Base-by-base conservation (phyloP, 2,797 vertebrate genomes). In the Dicrostonyx torquatus region DNA sequence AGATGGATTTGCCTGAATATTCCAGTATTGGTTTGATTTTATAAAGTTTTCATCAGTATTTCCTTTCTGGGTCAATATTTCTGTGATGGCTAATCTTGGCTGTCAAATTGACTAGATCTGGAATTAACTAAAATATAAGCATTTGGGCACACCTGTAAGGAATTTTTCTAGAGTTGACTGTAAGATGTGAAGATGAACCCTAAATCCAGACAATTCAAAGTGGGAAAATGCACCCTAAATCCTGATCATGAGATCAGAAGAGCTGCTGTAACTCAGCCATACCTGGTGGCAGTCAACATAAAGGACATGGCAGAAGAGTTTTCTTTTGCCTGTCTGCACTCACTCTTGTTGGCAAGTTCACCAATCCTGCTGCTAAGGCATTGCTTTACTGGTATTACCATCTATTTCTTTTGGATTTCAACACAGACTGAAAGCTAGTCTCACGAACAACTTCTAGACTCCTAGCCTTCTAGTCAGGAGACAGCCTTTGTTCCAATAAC, bases 41-140 rank as follows among this genome's bases (percentile, higher is more conserved):
- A 26, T 26, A 40, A 68, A 68, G 64, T 68, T 93, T 79, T 90
- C 80, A 91, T 96, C 9, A 88, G 45, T 66, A 91, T 40, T 94
- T 95, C 66, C 85, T 95, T 91, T 66, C 87, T 87, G 62, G 55
- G 82, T 88, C 55, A 70, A 62, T 79, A 88, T 83, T 88, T 90
- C 60, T 68, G 31, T 68, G 45, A 68, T n/a, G 62, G 62, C 45
- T 68, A 85, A 50, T 85, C 31, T n/a, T 85, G 45, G 31, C 9
- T 85, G 20, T 68, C 82, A 68, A n/a, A 45, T 26, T 68, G 82
- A 50, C 20, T 68, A 85, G 31, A 68, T 26, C 62, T 85, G 20
- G 43, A 68, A 85, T 15, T 50, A 68, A 26, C 20, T 50, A 68
- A 85, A 85, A 68, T n/a, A 12, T 50, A 68, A 68, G 43, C 31